Percentiles rank a stretch among this genome's conserved stretches.
These are phyloP conservation scores for Cromileptes altivelis DNA, from an alignment of 2,113 vertebrate genomes.

Conservation along the genomic window DNA sequence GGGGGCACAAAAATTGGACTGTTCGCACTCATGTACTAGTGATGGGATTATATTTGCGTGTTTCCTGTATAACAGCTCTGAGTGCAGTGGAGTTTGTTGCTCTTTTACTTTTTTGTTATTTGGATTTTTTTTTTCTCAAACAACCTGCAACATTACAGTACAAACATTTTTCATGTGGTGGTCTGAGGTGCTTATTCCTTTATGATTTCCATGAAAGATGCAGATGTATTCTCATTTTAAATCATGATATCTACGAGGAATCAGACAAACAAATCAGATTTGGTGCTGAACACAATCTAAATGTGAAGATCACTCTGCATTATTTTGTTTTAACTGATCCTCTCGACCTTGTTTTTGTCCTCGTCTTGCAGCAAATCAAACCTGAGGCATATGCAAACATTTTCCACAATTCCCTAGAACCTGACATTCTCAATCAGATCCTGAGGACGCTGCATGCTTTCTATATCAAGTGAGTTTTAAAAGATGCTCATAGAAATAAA, in stretches of 20 bases:
- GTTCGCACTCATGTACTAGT: too few relatives aligned
- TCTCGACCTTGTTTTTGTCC: neutral
- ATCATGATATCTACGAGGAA: neutral
- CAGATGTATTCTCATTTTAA: too few relatives aligned
- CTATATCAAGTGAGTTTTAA: conserved; percentile 89
- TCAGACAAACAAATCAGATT: neutral
- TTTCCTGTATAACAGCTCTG: too few relatives aligned
- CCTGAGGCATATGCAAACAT: conserved; percentile 87
- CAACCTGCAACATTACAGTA: too few relatives aligned
- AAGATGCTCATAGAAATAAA: neutral
- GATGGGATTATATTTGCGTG: neutral
- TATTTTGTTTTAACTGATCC: neutral
- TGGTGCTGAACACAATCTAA: neutral
- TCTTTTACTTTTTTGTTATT: too few relatives aligned
- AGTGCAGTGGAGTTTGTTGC: too few relatives aligned
- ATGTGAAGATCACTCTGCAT: neutral
- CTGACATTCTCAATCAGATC: conserved; percentile 92
- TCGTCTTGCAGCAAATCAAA: conserved; percentile 90
- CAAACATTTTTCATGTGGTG: too few relatives aligned
- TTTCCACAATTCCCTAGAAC: conserved; percentile 94
- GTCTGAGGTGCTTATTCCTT: too few relatives aligned
- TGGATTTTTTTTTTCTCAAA: too few relatives aligned
- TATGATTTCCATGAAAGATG: too few relatives aligned
- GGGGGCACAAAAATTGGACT: neutral
- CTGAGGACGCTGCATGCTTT: conserved; percentile 89